Evolutionary conservation across 2,113 vertebrate species (phyloP).

Genomic region (Pluvianellus socialis): DNA sequence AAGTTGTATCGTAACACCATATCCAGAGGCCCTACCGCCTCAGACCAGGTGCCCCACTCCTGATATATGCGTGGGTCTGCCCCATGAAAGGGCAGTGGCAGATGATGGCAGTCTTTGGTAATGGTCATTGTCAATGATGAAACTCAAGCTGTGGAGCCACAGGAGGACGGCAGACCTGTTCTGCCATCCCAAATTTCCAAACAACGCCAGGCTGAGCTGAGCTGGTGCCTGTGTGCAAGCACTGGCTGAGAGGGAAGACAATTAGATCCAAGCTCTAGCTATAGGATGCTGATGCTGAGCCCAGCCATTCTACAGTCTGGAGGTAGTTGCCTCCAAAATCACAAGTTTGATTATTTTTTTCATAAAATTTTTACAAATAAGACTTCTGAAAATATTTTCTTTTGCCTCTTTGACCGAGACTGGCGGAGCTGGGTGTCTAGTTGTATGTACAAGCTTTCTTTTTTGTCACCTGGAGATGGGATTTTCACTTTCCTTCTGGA

Average conservation of each 20-base stretch:
- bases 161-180: neutral
- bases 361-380: neutral
- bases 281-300: neutral
- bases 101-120: neutral
- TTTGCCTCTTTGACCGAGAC: neutral
- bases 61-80: fast-evolving
- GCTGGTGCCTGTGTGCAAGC: neutral
- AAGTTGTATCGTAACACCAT: neutral
- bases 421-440: neutral
- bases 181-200: neutral
- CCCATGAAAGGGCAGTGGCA: neutral
- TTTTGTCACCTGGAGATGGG: neutral
- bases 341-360: neutral
- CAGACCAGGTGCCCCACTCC: neutral
- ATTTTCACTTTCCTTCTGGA: neutral
- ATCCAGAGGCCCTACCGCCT: neutral
- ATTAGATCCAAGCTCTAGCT: neutral
- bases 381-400: neutral
- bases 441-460: neutral
- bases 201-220: neutral
- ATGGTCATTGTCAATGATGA: neutral
- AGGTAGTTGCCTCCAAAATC: neutral
- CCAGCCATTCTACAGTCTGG: neutral
- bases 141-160: neutral
- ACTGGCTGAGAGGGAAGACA: neutral